Conservation (phyloP, 2,797 vertebrate species). For the Anomalospiza imberbis region DNA sequence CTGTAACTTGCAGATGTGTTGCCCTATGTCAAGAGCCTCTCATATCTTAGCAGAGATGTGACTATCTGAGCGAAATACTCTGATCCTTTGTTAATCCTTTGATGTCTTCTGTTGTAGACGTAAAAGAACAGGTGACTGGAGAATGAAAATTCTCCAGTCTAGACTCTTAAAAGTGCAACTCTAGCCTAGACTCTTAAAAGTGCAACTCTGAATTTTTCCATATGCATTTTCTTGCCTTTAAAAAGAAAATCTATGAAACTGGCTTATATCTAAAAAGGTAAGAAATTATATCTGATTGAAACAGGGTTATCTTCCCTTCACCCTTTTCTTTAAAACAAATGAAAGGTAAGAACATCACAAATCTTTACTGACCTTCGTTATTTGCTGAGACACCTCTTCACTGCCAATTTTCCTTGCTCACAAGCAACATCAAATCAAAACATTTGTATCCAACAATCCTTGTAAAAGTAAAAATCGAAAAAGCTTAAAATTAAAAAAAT, state of each 20-base stretch:
- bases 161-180: background rate
- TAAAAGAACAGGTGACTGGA: background rate
- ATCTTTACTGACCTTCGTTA: background rate
- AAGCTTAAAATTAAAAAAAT: background rate
- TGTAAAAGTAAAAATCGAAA: background rate
- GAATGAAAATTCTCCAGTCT: background rate
- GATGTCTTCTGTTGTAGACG: background rate
- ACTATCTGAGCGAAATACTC: background rate
- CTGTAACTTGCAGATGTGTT: background rate
- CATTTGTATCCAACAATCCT: background rate
- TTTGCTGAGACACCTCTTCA: background rate
- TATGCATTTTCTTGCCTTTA: background rate
- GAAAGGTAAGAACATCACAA: background rate
- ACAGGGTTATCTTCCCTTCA: background rate
- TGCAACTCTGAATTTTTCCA: background rate
- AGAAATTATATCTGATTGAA: background rate
- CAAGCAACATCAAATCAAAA: background rate
- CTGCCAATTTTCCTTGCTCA: background rate
- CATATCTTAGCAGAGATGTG: background rate
- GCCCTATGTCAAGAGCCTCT: background rate
- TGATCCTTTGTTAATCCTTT: background rate
- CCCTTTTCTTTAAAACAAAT: background rate
- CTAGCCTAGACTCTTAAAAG: background rate
- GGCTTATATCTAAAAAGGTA: background rate
- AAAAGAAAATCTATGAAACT: background rate